Percentiles rank a stretch among this genome's conserved stretches.
Evolutionary conservation across 1,140 invertebrate genomes (phyloP).

Genomic region (Adelges cooleyi): DNA sequence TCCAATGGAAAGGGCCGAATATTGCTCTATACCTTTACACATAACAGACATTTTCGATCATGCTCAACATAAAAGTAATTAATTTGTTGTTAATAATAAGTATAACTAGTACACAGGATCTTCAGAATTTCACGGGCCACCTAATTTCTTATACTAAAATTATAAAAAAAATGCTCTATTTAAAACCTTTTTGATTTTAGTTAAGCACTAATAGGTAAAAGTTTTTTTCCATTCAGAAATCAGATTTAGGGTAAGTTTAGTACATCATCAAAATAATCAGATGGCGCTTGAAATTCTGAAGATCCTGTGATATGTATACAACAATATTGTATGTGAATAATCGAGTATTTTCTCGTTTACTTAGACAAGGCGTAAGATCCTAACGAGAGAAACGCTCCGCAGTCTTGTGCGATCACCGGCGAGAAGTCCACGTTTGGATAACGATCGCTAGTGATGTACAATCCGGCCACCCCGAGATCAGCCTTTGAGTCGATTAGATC

Average conservation of each 20-base stretch:
- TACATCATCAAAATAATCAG: neutral
- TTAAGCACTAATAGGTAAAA: no score
- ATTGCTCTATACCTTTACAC: slow-evolving; percentile 71
- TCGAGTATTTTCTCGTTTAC: slow-evolving; percentile 36
- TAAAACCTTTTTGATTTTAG: no score
- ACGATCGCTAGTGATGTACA: slow-evolving; percentile 50
- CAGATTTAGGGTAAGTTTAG: no score
- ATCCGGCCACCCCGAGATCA: slow-evolving; percentile 53
- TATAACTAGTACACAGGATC: no score
- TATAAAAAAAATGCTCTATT: no score
- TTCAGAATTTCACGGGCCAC: no score
- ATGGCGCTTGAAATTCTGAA: neutral
- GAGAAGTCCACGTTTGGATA: slow-evolving; percentile 45
- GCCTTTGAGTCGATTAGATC: slow-evolving; percentile 41
- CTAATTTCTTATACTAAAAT: no score
- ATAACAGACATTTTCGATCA: no score
- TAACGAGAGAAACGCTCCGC: slow-evolving; percentile 58
- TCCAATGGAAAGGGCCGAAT: slow-evolving; percentile 63
- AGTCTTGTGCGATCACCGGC: slow-evolving; percentile 52
- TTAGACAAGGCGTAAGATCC: slow-evolving; percentile 60
- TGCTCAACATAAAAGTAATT: no score
- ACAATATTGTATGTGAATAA: neutral
- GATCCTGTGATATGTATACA: no score
- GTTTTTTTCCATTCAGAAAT: no score
- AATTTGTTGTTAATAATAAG: no score